A percentile compares a stretch with the other conserved stretches of the same genome.
Evolutionary conservation across 2,797 vertebrate species (phyloP).

Genomic region (Taeniopygia guttata): DNA sequence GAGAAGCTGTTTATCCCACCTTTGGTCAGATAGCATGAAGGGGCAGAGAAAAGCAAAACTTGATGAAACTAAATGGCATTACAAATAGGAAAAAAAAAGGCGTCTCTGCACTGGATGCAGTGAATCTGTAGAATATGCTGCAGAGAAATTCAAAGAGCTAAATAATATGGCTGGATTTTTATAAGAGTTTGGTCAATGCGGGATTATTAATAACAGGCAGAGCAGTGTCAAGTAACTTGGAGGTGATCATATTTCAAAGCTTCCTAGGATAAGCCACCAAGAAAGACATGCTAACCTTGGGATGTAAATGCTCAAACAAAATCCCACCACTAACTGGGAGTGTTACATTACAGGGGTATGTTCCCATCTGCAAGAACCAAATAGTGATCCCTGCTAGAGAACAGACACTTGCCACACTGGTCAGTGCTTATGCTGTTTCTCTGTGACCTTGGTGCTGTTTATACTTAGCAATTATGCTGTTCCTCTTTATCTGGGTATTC

Average conservation of each 20-base stretch:
- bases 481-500: neutral
- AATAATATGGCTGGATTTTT: neutral
- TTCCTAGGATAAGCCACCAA: neutral
- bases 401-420: neutral
- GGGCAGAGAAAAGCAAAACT: neutral
- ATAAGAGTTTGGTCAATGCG: neutral
- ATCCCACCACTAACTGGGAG: neutral
- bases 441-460: neutral
- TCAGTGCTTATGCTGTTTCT: neutral
- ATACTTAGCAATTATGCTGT: neutral
- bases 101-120: neutral
- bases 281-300: neutral
- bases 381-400: neutral
- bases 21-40: neutral
- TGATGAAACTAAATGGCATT: neutral
- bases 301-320: neutral
- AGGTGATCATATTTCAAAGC: neutral
- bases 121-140: neutral
- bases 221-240: neutral
- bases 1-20: neutral
- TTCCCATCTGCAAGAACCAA: neutral
- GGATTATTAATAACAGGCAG: neutral
- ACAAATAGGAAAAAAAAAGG: neutral
- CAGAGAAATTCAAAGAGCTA: neutral
- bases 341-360: neutral